Evolutionary conservation across 2,797 vertebrate genomes (phyloP).

Genomic region (Lagorchestes hirsutus): DNA sequence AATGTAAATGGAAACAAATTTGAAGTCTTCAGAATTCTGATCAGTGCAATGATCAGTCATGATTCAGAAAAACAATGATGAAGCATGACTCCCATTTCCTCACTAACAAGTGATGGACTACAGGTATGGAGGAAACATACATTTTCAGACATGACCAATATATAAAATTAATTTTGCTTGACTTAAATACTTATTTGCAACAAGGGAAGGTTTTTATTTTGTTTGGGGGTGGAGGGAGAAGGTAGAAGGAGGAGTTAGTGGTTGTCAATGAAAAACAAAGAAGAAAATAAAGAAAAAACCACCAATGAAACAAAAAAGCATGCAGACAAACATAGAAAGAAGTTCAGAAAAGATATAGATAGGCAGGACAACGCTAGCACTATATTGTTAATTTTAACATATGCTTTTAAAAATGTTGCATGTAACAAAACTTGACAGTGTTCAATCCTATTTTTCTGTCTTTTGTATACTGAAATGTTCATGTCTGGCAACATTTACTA

Average conservation of each 20-base stretch:
- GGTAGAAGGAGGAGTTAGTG: background rate
- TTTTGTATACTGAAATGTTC: background rate
- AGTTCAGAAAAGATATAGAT: background rate
- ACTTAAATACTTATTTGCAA: background rate
- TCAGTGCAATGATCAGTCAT: background rate
- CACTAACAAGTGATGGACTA: background rate
- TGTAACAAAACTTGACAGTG: no score
- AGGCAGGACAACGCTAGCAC: background rate
- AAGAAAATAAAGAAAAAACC: background rate
- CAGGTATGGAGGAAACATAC: background rate
- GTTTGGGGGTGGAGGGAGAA: background rate
- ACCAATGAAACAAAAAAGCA: background rate
- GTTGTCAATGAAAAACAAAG: background rate
- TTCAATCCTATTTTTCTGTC: background rate
- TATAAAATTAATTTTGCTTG: background rate
- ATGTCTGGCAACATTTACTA: background rate
- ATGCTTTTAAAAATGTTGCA: no score
- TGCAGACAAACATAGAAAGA: background rate
- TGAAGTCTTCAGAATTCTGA: background rate
- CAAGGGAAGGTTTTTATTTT: background rate
- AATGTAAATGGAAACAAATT: background rate
- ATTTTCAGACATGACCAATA: background rate
- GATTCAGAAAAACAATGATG: background rate
- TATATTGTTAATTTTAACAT: background rate
- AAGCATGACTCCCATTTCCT: background rate